Conservation (phyloP, 2,888 invertebrate species). For the Drepana falcataria region DNA sequence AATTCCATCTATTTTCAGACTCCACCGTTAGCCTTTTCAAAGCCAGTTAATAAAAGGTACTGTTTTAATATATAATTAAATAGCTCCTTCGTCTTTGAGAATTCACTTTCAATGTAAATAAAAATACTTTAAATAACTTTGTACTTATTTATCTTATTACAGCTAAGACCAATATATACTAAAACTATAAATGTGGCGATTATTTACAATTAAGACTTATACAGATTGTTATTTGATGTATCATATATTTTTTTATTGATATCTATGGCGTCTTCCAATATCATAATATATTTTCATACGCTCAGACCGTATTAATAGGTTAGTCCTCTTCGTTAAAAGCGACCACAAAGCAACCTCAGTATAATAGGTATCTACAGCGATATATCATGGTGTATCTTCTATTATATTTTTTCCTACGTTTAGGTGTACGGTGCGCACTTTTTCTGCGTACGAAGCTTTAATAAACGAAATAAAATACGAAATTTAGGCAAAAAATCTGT, state of each 20-base stretch:
- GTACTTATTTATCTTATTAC: conserved; percentile 1
- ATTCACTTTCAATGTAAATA: not conserved
- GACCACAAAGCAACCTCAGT: conserved; percentile 47
- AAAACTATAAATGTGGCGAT: not conserved
- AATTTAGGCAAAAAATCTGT: conserved; percentile 62
- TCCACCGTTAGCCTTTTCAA: conserved; percentile 1
- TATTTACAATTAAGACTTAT: no score
- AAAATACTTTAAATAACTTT: no score
- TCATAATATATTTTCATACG: not conserved
- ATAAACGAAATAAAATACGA: conserved; percentile 74
- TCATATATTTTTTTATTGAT: no score
- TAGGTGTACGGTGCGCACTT: conserved; percentile 37
- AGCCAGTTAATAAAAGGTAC: not conserved
- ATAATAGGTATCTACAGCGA: conserved; percentile 57
- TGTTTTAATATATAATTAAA: not conserved
- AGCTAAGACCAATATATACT: not conserved
- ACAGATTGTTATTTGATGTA: no score
- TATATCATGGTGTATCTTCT: conserved; percentile 68
- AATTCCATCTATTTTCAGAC: conserved; percentile 48
- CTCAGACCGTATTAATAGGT: not conserved
- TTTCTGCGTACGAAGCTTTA: conserved; percentile 53
- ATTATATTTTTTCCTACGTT: conserved; percentile 51
- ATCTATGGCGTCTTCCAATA: not conserved
- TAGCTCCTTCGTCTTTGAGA: not conserved
- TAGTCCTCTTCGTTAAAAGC: conserved; percentile 21